Conservation (phyloP, 23 tunicate species). For the Styela plicata region DNA sequence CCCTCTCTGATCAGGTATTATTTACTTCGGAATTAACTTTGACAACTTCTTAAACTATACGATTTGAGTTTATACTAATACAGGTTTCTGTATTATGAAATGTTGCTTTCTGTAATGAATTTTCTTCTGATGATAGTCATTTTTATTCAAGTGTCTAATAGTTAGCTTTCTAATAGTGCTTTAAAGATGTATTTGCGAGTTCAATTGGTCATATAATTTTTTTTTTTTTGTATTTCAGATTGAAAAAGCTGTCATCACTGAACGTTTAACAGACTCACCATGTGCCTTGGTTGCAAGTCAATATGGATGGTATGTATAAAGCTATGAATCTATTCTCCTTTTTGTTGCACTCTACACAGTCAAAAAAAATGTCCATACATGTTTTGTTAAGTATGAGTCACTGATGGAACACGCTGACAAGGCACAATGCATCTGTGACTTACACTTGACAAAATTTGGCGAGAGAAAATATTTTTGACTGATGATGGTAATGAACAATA, state of each 20-base stretch:
- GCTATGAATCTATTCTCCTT: too few relatives aligned
- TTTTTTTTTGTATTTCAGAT: slow-evolving; percentile 38
- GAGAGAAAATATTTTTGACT: too few relatives aligned
- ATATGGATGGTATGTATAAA: slow-evolving; percentile 99
- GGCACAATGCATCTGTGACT: too few relatives aligned
- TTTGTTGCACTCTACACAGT: too few relatives aligned
- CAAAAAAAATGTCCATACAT: too few relatives aligned
- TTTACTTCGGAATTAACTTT: neutral
- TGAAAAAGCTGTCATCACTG: slow-evolving; percentile 94
- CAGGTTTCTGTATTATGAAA: neutral
- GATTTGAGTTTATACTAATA: neutral
- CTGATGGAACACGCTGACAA: too few relatives aligned
- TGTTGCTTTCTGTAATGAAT: neutral
- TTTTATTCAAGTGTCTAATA: too few relatives aligned
- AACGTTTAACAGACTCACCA: slow-evolving; percentile 83
- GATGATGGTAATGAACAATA: too few relatives aligned
- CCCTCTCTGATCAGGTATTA: slow-evolving; percentile 72
- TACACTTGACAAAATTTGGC: too few relatives aligned
- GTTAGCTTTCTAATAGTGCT: too few relatives aligned
- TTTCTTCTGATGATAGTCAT: too few relatives aligned
- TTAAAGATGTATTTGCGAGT: neutral
- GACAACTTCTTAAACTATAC: neutral
- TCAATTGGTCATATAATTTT: neutral
- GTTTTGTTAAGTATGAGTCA: too few relatives aligned
- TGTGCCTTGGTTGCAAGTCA: slow-evolving; percentile 95